Base-by-base conservation (phyloP, 2,113 vertebrate species). In the Copsychus sechellarum region DNA sequence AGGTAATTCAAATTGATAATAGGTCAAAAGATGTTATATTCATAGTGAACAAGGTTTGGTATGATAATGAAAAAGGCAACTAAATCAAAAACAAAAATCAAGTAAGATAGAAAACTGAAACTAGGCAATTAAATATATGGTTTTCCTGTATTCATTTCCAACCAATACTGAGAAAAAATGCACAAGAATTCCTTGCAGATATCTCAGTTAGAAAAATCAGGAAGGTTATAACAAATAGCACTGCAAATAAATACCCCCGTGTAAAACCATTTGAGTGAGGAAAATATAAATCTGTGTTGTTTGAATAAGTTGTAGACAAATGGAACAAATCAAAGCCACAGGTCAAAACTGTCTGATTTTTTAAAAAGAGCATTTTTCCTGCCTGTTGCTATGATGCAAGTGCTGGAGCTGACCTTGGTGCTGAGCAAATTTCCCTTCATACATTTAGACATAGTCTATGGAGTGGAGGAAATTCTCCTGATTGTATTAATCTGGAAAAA, bases 291-390 rank as follows among this genome's bases (percentile, higher is more conserved):
- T 8, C 25, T 87, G 5, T 69, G 10, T 8, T 89, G 6, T n/a
- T 89, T 76, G 6, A 65, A 18, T 61, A 61, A 72, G 3, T 1
- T 45, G 3, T n/a, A 57, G 11, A 40, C 2, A 82, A 70, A 56
- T 25, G 15, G 24, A 79, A 74, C 15, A 82, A 78, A 31, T 53
- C 4, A 85, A 78, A 81, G 29, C 1, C 18, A 31, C 12, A 26
- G 3, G 1, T 24, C 3, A 42, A 65, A 57, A 4, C 0, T 2
- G 0, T 50, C 36, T 26, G 22, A 43, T 50, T 76, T 29, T 1
- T 5, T 10, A 36, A 29, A 47, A 38, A 47, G 4, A 12, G 20
- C 1, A 5, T 42, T 22, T 40, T 62, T n/a, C 21, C 22, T 36
- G 9, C 5, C 14, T 54, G 9, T 14, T 71, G n/a, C 5, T 4